Evolutionary conservation across 2,113 vertebrate species (phyloP).

Genomic region (Dunckerocampus dactyliophorus): DNA sequence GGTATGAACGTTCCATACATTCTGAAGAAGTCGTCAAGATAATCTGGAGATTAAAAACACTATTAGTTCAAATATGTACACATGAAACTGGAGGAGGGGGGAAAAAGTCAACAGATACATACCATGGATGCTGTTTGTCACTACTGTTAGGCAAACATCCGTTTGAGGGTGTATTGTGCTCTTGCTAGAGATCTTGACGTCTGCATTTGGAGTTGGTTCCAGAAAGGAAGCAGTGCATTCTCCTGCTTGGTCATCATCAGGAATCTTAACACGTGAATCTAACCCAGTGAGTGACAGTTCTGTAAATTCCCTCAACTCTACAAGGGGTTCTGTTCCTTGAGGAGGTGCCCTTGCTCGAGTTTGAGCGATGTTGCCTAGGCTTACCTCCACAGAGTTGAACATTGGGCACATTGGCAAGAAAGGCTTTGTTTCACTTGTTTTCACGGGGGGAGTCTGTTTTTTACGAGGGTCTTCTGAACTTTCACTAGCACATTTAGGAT

Average conservation of each 20-base stretch:
- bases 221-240: background rate
- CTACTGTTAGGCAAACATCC: background rate
- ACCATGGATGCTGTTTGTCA: slow-evolving; percentile 44
- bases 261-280: background rate
- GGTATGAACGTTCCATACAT: slow-evolving; percentile 93
- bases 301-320: background rate
- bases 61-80: background rate
- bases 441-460: background rate
- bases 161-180: background rate
- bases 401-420: background rate
- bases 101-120: background rate
- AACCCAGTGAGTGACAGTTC: background rate
- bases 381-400: background rate
- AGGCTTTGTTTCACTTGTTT: background rate
- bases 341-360: background rate
- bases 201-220: background rate
- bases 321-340: slow-evolving; percentile 1
- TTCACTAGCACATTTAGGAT: slow-evolving; percentile 1
- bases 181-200: background rate
- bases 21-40: slow-evolving; percentile 84
- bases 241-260: slow-evolving; percentile 2
- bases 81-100: background rate
- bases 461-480: background rate
- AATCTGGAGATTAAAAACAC: slow-evolving; percentile 75
- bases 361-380: background rate